These are phyloP conservation scores for Gallinago undulata DNA, from an alignment of 2,113 vertebrate species.

Conservation along the genomic window DNA sequence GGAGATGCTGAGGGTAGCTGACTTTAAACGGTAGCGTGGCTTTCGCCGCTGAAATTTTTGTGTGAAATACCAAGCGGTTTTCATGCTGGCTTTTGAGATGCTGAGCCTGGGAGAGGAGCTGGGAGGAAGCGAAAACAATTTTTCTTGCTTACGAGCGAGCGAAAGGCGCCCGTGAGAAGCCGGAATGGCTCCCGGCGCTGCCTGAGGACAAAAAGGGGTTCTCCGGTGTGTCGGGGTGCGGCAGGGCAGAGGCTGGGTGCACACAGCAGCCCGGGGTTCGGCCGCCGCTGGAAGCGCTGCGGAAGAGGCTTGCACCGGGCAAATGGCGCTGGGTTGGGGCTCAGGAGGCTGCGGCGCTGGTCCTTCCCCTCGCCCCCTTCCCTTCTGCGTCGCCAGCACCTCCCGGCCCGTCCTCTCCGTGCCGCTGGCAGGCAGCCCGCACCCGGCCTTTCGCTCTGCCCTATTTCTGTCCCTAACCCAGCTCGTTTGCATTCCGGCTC, in stretches of 20 bases:
- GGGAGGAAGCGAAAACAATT: background rate
- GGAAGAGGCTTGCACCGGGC: background rate
- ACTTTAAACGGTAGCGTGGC: background rate
- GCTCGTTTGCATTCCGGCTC: conserved; percentile 49
- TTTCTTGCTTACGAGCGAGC: background rate
- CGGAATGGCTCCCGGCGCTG: background rate
- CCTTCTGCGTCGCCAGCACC: background rate
- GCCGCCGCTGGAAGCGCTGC: background rate
- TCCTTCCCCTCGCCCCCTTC: background rate
- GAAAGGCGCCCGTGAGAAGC: background rate
- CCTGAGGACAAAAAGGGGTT: conserved; percentile 39
- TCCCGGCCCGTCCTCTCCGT: conserved; percentile 15
- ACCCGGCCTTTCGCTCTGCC: conserved; percentile 22
- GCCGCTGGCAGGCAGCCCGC: background rate
- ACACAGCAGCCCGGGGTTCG: background rate
- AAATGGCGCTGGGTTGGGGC: background rate
- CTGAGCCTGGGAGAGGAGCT: background rate
- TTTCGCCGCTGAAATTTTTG: background rate
- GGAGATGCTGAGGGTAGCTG: background rate
- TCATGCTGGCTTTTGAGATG: background rate
- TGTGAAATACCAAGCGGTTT: background rate
- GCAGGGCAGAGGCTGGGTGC: conserved; percentile 33
- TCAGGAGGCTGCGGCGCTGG: background rate
- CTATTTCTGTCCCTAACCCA: conserved; percentile 44
- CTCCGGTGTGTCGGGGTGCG: background rate